Percentiles rank a stretch among this genome's conserved stretches.
phyloP scores from a whole-genome alignment of 2,113 vertebrate genomes.

The Xiphophorus maculatus region DNA sequence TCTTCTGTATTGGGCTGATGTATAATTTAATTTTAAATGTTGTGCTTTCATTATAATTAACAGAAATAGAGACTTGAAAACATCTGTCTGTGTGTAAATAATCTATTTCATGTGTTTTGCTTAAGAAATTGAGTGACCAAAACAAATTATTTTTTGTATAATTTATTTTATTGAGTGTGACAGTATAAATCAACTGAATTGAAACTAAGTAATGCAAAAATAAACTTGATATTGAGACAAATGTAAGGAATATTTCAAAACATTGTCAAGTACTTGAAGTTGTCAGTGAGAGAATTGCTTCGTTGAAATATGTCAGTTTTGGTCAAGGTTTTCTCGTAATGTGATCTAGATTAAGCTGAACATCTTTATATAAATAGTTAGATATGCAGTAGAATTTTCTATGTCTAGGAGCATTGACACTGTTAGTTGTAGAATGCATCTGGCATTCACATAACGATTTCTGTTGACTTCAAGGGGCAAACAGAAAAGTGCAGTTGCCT shows the following conservation, averaged over 20 bases:
- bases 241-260: background rate
- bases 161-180: too few species aligned
- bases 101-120: too few species aligned
- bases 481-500: constrained; percentile 29
- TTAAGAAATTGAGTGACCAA: too few species aligned
- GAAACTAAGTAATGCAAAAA: background rate
- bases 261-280: background rate
- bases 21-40: too few species aligned
- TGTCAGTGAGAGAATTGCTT: background rate
- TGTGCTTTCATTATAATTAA: too few species aligned
- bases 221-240: background rate
- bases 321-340: background rate
- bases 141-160: too few species aligned
- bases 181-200: background rate
- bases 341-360: background rate
- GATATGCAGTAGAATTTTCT: background rate
- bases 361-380: background rate
- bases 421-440: constrained; percentile 11
- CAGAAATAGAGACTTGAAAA: too few species aligned
- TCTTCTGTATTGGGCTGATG: too few species aligned
- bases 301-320: background rate
- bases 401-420: constrained; percentile 17
- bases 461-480: constrained; percentile 26
- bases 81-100: too few species aligned
- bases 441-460: constrained; percentile 49